A percentile compares a stretch with the other conserved stretches of the same genome.
Evolutionary conservation across 1,140 invertebrate genomes (phyloP).

Genomic region (Adoxophyes honmai): DNA sequence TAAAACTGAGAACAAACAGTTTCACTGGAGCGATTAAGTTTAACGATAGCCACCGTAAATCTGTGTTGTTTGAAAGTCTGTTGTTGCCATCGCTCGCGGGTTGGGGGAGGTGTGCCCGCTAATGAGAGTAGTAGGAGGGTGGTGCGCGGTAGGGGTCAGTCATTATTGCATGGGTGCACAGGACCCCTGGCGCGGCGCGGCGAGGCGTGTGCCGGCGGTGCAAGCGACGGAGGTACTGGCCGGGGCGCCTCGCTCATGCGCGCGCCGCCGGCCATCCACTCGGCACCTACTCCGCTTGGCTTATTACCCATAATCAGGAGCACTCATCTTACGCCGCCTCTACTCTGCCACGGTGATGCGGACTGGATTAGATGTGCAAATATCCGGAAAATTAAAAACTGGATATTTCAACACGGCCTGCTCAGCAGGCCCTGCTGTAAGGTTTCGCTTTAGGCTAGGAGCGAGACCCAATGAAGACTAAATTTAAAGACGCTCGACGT

Average conservation of each 20-base stretch:
- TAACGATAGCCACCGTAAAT: conserved; percentile 20
- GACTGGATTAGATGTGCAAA: no score
- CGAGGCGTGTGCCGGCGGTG: conserved; percentile 31
- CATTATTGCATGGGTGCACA: conserved; percentile 28
- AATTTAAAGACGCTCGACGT: no score
- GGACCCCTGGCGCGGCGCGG: not conserved
- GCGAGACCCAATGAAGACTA: no score
- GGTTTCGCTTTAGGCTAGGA: no score
- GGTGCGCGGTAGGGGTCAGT: conserved; percentile 35
- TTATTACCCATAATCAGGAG: conserved; percentile 11
- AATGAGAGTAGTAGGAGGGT: conserved; percentile 14
- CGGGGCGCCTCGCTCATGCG: conserved; percentile 32
- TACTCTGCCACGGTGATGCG: not conserved
- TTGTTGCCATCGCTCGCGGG: conserved; percentile 21
- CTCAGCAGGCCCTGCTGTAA: no score
- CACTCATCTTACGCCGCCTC: not conserved
- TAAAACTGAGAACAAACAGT: not conserved
- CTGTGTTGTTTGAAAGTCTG: conserved; percentile 14
- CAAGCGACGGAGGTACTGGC: conserved; percentile 44
- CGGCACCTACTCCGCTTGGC: not conserved
- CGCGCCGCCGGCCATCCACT: conserved; percentile 36
- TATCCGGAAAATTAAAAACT: no score
- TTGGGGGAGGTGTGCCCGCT: conserved; percentile 22
- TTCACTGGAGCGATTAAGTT: conserved; percentile 3
- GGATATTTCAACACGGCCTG: no score